Conservation (phyloP, 2,888 invertebrate genomes). For the Ametastegia equiseti region DNA sequence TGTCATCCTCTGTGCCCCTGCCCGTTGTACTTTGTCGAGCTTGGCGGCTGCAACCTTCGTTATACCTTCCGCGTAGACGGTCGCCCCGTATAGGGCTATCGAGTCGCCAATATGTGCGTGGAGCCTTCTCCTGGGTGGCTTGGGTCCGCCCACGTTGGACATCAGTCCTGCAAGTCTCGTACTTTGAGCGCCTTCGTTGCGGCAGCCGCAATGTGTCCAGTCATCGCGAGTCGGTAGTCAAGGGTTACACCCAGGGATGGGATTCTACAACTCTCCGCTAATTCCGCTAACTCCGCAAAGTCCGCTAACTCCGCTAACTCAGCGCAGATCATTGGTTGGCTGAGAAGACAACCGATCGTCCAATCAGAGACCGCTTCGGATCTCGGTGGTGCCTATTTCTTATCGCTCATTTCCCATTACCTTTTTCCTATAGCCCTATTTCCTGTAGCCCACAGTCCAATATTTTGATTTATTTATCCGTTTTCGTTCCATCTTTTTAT, state of each 20-base stretch:
- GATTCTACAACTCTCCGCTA: too few relatives aligned
- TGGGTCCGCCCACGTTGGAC: background rate
- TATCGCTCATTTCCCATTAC: too few relatives aligned
- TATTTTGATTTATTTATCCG: too few relatives aligned
- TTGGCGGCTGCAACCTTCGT: background rate
- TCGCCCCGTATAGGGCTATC: conserved; percentile 3
- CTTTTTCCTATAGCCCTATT: too few relatives aligned
- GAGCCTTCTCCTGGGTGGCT: background rate
- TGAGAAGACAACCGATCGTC: too few relatives aligned
- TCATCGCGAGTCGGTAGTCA: conserved; percentile 49
- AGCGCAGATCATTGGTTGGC: too few relatives aligned
- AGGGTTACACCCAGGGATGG: conserved; percentile 24
- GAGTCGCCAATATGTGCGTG: background rate
- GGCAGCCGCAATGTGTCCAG: conserved; percentile 47
- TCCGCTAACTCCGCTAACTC: too few relatives aligned
- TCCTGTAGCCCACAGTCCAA: too few relatives aligned
- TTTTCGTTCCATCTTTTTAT: too few relatives aligned
- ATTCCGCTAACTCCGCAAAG: too few relatives aligned
- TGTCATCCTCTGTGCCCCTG: conserved; percentile 48
- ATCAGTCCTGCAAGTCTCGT: background rate
- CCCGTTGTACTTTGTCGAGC: conserved; percentile 42
- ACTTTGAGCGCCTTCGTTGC: background rate
- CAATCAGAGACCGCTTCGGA: too few relatives aligned
- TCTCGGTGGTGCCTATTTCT: too few relatives aligned
- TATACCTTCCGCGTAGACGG: conserved; percentile 40